Evolutionary conservation across 2,888 invertebrate species (phyloP).

Genomic region (Agrotis exclamationis): DNA sequence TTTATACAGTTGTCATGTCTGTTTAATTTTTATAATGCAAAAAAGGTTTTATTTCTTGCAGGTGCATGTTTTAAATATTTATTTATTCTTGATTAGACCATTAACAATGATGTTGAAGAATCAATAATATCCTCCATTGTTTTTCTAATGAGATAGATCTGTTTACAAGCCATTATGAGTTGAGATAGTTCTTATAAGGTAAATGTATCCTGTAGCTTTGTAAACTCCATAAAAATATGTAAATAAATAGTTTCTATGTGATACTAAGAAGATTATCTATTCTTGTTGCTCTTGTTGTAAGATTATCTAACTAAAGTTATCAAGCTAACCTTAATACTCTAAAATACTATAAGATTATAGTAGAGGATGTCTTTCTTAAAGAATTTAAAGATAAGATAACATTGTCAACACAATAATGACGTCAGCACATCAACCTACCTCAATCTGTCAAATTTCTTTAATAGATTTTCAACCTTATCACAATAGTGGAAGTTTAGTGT

Average conservation of each 20-base stretch:
- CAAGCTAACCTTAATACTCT: neutral
- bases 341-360: slow-evolving; percentile 4
- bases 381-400: slow-evolving; percentile 8
- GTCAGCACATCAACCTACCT: too few relatives aligned
- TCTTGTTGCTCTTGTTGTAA: neutral
- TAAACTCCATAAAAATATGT: neutral
- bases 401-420: slow-evolving; percentile 23
- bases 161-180: neutral
- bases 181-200: neutral
- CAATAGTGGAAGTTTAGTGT: too few relatives aligned
- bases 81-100: slow-evolving; percentile 34
- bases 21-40: slow-evolving; percentile 5
- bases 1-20: slow-evolving; percentile 2
- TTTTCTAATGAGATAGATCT: neutral
- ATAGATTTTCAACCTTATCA: too few relatives aligned
- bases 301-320: neutral
- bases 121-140: neutral
- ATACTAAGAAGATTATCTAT: neutral
- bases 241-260: neutral
- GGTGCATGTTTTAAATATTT: neutral
- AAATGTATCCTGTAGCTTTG: neutral
- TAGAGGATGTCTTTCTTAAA: neutral
- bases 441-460: too few relatives aligned
- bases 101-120: neutral
- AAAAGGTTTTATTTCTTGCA: neutral